Base-by-base conservation (phyloP, 2,888 invertebrate species). In the Drosophila rellima region DNA sequence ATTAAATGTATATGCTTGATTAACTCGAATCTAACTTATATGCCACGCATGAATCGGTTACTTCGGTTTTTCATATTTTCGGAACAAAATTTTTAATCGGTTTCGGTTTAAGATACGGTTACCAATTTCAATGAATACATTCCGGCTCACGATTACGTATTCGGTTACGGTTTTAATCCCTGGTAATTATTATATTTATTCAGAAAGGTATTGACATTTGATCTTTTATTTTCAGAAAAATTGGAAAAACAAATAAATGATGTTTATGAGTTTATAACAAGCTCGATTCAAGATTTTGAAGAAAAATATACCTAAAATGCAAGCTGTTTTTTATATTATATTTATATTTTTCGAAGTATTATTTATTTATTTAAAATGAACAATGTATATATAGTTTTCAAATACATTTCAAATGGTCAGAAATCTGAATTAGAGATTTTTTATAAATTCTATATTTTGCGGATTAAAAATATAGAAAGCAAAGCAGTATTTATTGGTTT, bases 181-280 rank as follows among this genome's bases (percentile, higher is more conserved):
- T 26, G 26, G 26, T 7, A 26, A 26, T 15, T 5, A 44, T 5
- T n/a, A 6, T 10, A 15, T 7, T 13, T 20, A 20, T 10, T 33
- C 0, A 6, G 6, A 42, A 23, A 20, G 7, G n/a, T 1, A 11
- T 13, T 26, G 6, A 23, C 10, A 13, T 2, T 20, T n/a, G 18
- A 44, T 56, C 31, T 63, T 54, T 31, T 45, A 61, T 64, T 90
- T 85, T 42, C 72, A 92, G 92, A 90, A 70, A 70, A 78, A 68
- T 57, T 85, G 80, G 93, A 94, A 88, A 80, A 92, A 90, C 82
- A 93, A 90, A 91, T 92, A 93, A 90, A 94, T 91, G 88, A 94
- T 92, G 73, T 92, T 88, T 44, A 94, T 92, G 74, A 93, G 76
- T 90, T 94, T 78, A 82, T 94, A 39, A 92, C 93, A 55, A 93